Percentiles rank a stretch among this genome's conserved stretches.
Conservation (phyloP, 2,888 invertebrate genomes). For the Sinelater perroti region DNA sequence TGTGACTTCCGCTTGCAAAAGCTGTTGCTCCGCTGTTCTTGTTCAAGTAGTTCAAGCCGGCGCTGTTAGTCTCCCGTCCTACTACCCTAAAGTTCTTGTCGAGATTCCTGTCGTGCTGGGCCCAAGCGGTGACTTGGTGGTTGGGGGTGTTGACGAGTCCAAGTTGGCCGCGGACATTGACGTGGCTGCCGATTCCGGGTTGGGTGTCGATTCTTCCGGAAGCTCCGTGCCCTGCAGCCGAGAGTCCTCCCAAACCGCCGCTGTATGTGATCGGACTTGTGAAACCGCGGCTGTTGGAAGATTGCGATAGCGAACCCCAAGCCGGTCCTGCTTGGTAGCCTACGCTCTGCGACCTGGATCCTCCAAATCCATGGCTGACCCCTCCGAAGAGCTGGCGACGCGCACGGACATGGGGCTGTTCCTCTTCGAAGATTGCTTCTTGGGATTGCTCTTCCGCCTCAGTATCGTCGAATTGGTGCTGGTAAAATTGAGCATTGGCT, state of each 20-base stretch:
- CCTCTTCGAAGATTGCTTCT: neutral
- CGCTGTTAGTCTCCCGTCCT: conserved; percentile 26
- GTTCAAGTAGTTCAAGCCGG: conserved; percentile 16
- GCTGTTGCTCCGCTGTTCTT: conserved; percentile 21
- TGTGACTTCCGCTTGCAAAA: conserved; percentile 12
- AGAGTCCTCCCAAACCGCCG: conserved; percentile 5
- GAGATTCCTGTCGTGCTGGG: conserved; percentile 26
- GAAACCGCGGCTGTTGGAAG: conserved; percentile 12
- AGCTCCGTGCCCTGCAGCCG: conserved; percentile 5
- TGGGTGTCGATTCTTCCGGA: conserved; percentile 6
- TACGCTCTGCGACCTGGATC: conserved; percentile 13
- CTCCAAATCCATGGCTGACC: conserved; percentile 4
- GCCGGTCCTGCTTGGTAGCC: conserved; percentile 33
- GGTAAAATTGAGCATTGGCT: neutral
- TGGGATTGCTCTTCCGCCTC: neutral
- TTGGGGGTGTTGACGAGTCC: conserved; percentile 8
- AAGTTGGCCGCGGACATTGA: conserved; percentile 15
- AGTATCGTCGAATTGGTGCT: neutral
- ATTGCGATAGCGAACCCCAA: conserved; percentile 32
- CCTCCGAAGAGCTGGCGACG: conserved; percentile 31
- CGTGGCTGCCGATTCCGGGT: conserved; percentile 29
- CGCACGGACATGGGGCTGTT: neutral
- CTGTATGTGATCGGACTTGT: conserved; percentile 17
- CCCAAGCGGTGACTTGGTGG: conserved; percentile 14
- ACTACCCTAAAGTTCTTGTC: conserved; percentile 16